These are phyloP conservation scores for Mirza zaza DNA, from an alignment of 2,113 vertebrate species.

Conservation along the genomic window DNA sequence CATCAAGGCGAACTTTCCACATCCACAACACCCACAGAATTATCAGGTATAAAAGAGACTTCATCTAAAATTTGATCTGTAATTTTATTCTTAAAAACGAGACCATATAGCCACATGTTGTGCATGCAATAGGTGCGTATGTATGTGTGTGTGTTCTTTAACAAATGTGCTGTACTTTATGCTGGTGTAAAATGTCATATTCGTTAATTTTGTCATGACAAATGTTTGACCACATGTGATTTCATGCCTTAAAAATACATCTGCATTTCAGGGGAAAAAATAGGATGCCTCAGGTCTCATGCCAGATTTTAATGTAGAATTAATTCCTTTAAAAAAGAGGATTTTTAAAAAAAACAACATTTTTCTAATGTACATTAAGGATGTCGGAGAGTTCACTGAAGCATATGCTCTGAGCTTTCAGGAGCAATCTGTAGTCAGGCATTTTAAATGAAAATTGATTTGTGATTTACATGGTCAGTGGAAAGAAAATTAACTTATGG, in stretches of 20 bases:
- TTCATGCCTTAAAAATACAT: slow-evolving; percentile 69
- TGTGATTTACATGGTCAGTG: slow-evolving; percentile 99
- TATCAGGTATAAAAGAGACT: not conserved
- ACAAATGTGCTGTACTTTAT: slow-evolving; percentile 58
- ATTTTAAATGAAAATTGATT: slow-evolving; percentile 99
- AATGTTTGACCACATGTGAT: slow-evolving; percentile 48
- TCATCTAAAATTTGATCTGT: not conserved
- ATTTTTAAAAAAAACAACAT: slow-evolving; percentile 81
- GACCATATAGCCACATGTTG: not conserved
- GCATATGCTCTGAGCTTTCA: slow-evolving; percentile 91
- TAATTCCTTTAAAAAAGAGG: slow-evolving; percentile 84
- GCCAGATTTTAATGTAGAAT: slow-evolving; percentile 86
- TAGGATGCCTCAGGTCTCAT: slow-evolving; percentile 65
- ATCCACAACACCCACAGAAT: not conserved
- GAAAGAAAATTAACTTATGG: slow-evolving; percentile 99
- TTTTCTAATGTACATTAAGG: slow-evolving; percentile 91
- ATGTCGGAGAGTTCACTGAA: slow-evolving; percentile 88
- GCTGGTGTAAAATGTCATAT: slow-evolving; percentile 31
- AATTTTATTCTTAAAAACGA: slow-evolving; percentile 37
- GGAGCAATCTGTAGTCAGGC: slow-evolving; percentile 96
- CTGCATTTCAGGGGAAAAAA: slow-evolving; percentile 52
- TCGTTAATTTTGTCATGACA: slow-evolving; percentile 59
- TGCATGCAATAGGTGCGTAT: not conserved
- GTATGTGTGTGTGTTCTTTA: not conserved
- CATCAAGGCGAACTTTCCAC: not conserved